phyloP scores from a whole-genome alignment of 2,888 invertebrate species.

The Noctua janthina region DNA sequence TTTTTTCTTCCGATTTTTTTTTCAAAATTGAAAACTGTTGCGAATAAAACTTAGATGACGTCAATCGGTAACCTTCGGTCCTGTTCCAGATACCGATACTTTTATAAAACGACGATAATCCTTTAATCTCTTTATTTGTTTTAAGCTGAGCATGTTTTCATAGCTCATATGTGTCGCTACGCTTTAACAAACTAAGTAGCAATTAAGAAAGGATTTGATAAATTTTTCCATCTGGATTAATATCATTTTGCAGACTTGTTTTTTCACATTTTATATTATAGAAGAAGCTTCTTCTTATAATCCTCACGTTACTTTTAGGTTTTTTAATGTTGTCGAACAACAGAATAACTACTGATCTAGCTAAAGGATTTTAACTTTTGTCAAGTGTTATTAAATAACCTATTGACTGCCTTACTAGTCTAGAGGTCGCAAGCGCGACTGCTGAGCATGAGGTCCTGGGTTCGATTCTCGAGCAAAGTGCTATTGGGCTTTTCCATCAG shows the following conservation, averaged over 20 bases:
- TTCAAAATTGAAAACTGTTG: background rate
- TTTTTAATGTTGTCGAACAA: background rate
- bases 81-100: slow-evolving; percentile 19
- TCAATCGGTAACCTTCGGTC: slow-evolving; percentile 23
- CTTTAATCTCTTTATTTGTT: slow-evolving; percentile 41
- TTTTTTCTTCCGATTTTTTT: too few relatives aligned
- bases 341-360: background rate
- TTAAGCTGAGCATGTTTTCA: slow-evolving; percentile 39
- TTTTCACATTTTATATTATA: background rate
- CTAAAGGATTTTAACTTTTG: background rate
- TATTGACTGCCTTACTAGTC: too few relatives aligned
- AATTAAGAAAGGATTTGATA: slow-evolving; percentile 32
- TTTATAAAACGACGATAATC: slow-evolving; percentile 37
- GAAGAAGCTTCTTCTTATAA: background rate
- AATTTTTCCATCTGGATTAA: background rate
- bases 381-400: background rate
- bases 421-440: too few relatives aligned
- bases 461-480: too few relatives aligned
- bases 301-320: too few relatives aligned
- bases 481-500: too few relatives aligned
- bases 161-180: slow-evolving; percentile 16
- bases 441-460: too few relatives aligned
- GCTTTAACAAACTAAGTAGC: slow-evolving; percentile 19
- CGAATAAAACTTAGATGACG: slow-evolving; percentile 17
- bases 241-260: background rate